These are phyloP conservation scores for Catonia carolina DNA, from an alignment of 2,888 invertebrate species.

Conservation along the genomic window DNA sequence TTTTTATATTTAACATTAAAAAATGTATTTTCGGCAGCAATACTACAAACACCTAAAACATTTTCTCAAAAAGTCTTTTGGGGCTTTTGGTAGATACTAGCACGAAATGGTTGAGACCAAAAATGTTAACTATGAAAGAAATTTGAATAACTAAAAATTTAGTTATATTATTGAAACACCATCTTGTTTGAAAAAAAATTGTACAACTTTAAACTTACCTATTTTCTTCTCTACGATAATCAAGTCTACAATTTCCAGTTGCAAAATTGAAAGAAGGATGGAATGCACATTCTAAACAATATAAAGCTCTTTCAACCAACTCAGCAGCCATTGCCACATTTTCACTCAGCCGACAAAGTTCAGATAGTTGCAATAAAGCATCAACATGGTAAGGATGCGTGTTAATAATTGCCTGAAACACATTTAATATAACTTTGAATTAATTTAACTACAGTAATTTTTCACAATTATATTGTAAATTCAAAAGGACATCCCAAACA, in stretches of 20 bases:
- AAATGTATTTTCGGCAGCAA: too few relatives aligned
- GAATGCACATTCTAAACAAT: slow-evolving; percentile 67
- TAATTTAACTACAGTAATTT: too few relatives aligned
- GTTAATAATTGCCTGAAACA: slow-evolving; percentile 58
- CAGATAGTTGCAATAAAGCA: slow-evolving; percentile 70
- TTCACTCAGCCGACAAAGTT: slow-evolving; percentile 70
- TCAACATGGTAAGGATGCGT: slow-evolving; percentile 75
- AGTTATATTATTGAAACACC: too few relatives aligned
- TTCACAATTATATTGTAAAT: not conserved
- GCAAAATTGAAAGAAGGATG: slow-evolving; percentile 74
- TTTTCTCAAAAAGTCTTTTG: too few relatives aligned
- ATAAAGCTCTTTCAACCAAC: slow-evolving; percentile 69
- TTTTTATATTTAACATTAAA: too few relatives aligned
- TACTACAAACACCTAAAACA: too few relatives aligned
- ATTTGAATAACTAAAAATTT: too few relatives aligned
- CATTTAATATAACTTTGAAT: not conserved
- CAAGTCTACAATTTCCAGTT: slow-evolving; percentile 64
- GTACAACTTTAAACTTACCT: slow-evolving; percentile 44
- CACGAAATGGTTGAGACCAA: too few relatives aligned
- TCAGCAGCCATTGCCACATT: slow-evolving; percentile 72
- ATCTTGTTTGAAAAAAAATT: too few relatives aligned
- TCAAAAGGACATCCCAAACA: too few relatives aligned
- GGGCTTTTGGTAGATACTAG: too few relatives aligned
- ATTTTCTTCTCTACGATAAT: slow-evolving; percentile 75
- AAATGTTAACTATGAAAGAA: too few relatives aligned